phyloP scores from a whole-genome alignment of 2,888 invertebrate species.

The Parnassius smintheus region DNA sequence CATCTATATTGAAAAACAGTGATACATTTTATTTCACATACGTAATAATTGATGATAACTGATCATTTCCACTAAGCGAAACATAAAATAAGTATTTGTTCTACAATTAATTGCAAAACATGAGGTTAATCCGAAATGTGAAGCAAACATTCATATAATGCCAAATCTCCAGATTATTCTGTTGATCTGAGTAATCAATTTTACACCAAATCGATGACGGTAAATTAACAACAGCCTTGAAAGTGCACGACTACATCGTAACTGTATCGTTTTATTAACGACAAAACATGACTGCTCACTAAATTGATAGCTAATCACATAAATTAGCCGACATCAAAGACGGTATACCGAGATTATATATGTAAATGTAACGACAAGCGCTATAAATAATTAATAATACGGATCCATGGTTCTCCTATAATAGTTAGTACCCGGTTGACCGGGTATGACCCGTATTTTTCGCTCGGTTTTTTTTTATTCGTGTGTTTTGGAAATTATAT shows the following conservation, averaged over 20 bases:
- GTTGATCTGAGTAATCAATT: conserved; percentile 1
- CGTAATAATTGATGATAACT: too few relatives aligned
- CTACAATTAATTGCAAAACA: too few relatives aligned
- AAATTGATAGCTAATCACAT: conserved; percentile 10
- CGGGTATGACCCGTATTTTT: too few relatives aligned
- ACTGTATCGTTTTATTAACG: neutral
- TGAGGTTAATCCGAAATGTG: too few relatives aligned
- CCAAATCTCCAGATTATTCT: neutral
- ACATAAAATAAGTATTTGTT: too few relatives aligned
- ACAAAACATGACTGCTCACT: neutral
- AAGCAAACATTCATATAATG: too few relatives aligned
- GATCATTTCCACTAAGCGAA: too few relatives aligned
- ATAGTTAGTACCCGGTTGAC: too few relatives aligned
- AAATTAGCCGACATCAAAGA: conserved; percentile 18
- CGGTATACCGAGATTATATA: conserved; percentile 13
- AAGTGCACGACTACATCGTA: neutral
- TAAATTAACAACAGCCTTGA: neutral
- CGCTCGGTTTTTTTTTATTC: too few relatives aligned
- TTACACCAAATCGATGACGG: conserved; percentile 1
- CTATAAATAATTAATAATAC: conserved; percentile 51
- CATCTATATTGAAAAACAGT: too few relatives aligned
- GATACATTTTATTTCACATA: too few relatives aligned
- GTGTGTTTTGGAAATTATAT: too few relatives aligned
- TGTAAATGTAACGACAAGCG: conserved; percentile 48
- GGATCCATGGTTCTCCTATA: conserved; percentile 51